Evolutionary conservation across 2,888 invertebrate genomes (phyloP).

Genomic region (Chironomus tentans): DNA sequence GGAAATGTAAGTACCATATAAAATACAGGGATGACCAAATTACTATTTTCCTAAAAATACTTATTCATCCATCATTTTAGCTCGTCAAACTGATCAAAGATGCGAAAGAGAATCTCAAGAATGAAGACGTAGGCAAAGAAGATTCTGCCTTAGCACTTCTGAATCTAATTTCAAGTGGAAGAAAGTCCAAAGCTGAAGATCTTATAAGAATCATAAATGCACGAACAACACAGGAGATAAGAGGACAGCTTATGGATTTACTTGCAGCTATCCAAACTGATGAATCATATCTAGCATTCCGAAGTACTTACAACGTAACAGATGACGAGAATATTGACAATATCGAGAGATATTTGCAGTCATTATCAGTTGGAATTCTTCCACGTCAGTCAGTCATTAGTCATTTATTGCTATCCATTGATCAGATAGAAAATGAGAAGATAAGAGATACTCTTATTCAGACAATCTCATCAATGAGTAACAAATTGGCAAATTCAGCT

Average conservation of each 20-base stretch:
- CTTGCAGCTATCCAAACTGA: conserved; percentile 60
- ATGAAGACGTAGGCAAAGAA: conserved; percentile 51
- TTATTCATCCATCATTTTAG: conserved; percentile 38
- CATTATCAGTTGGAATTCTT: conserved; percentile 57
- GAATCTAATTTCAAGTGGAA: conserved; percentile 52
- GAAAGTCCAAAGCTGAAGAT: conserved; percentile 50
- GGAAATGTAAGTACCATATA: neutral
- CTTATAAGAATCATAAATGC: conserved; percentile 43
- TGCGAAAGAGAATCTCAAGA: conserved; percentile 46
- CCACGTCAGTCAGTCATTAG: conserved; percentile 48
- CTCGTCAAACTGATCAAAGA: conserved; percentile 47
- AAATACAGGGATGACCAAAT: too few relatives aligned
- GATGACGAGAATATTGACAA: conserved; percentile 44
- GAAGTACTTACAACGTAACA: conserved; percentile 51
- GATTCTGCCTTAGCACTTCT: conserved; percentile 56
- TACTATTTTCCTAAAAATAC: too few relatives aligned
- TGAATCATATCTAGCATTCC: conserved; percentile 57
- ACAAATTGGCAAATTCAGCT: conserved; percentile 39
- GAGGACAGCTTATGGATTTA: conserved; percentile 59
- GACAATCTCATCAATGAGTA: conserved; percentile 54
- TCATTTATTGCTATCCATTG: conserved; percentile 36
- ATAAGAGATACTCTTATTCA: conserved; percentile 58
- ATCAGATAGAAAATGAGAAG: conserved; percentile 46
- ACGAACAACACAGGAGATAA: conserved; percentile 31
- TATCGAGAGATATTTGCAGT: conserved; percentile 66